phyloP scores from a whole-genome alignment of 1,140 invertebrate genomes.

The Tetramorium simillimum region DNA sequence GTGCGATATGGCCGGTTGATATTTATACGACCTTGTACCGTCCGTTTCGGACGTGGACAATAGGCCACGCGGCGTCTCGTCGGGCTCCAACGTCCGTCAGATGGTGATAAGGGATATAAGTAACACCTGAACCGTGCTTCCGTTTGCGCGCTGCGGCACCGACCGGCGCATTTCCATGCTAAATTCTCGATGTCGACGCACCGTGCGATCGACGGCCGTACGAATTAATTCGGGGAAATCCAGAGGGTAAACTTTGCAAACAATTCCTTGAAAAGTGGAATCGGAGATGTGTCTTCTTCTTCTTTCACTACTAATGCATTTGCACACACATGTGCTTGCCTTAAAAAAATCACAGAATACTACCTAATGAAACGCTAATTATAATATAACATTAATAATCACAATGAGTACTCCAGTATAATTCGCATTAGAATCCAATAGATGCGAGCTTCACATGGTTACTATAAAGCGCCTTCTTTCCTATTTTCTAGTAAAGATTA shows the following conservation, averaged over 20 bases:
- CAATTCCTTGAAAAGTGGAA: background rate
- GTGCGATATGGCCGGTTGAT: slow-evolving; percentile 61
- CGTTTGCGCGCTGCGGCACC: slow-evolving; percentile 56
- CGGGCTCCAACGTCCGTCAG: slow-evolving; percentile 70
- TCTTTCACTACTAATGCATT: background rate
- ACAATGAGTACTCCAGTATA: background rate
- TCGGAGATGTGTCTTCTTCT: background rate
- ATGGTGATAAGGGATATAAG: slow-evolving; percentile 80
- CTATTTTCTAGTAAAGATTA: background rate
- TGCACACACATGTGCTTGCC: background rate
- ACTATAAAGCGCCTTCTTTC: background rate
- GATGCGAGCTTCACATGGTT: background rate
- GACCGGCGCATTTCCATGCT: slow-evolving; percentile 16
- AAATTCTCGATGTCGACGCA: slow-evolving; percentile 50
- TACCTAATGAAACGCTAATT: background rate
- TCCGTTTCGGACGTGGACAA: slow-evolving; percentile 78
- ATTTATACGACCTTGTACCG: slow-evolving; percentile 77
- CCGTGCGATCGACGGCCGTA: background rate
- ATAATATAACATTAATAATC: background rate
- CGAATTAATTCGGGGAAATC: slow-evolving; percentile 19
- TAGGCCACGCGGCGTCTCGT: slow-evolving; percentile 75
- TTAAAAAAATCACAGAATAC: background rate
- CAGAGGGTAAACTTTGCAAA: background rate
- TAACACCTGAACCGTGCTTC: slow-evolving; percentile 81
- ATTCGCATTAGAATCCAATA: background rate